These are phyloP conservation scores for Labeo calbasu DNA, from an alignment of 2,797 vertebrate genomes.

Conservation along the genomic window DNA sequence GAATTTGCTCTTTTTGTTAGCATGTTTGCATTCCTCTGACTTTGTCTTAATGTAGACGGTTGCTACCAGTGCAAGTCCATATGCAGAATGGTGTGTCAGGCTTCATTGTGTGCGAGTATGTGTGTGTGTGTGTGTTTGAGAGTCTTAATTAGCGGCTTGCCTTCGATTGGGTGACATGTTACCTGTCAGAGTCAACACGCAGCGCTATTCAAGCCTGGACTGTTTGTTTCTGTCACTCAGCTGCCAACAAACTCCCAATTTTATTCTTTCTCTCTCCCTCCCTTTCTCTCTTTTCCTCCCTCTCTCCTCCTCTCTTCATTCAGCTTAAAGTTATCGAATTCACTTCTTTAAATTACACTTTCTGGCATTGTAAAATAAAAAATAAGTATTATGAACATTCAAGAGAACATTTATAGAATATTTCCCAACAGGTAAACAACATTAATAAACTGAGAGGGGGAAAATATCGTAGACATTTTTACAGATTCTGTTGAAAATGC, in stretches of 20 bases:
- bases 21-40: neutral
- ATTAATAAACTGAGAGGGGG: no score
- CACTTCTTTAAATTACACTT: slow-evolving; percentile 9
- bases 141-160: slow-evolving; percentile 60
- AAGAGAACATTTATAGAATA: neutral
- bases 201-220: slow-evolving; percentile 45
- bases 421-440: neutral
- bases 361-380: neutral
- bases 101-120: slow-evolving; percentile 39
- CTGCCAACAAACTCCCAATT: slow-evolving; percentile 42
- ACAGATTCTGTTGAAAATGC: no score
- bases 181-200: slow-evolving; percentile 57
- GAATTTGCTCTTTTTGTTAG: neutral
- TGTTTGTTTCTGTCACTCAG: slow-evolving; percentile 58
- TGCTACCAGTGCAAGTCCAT: slow-evolving; percentile 40
- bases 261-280: neutral
- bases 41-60: slow-evolving; percentile 6
- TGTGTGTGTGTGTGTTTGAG: slow-evolving; percentile 10
- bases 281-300: neutral
- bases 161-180: slow-evolving; percentile 61
- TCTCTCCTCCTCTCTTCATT: slow-evolving; percentile 9
- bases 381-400: neutral
- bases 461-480: neutral
- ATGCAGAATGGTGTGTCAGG: slow-evolving; percentile 43
- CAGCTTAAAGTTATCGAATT: slow-evolving; percentile 24